These are phyloP conservation scores for Phortica magna DNA, from an alignment of 2,888 invertebrate species.

Conservation along the genomic window DNA sequence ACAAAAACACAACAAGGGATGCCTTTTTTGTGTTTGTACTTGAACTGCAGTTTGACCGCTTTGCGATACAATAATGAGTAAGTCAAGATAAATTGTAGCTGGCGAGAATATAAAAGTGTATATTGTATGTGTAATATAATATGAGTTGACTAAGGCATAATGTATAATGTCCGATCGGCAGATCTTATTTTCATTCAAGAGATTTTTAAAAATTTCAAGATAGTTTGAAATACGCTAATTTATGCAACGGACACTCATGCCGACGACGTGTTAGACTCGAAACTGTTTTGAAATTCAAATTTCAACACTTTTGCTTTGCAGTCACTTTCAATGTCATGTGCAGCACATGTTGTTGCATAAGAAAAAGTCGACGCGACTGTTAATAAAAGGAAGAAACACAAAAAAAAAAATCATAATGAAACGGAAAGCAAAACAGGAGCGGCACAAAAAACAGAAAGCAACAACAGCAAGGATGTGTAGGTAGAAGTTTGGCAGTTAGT, in stretches of 20 bases:
- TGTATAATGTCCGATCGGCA: too few relatives aligned
- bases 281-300: background rate
- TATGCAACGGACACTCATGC: too few relatives aligned
- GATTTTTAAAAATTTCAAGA: too few relatives aligned
- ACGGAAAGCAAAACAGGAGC: constrained; percentile 6
- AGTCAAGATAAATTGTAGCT: background rate
- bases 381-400: constrained; percentile 14
- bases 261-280: background rate
- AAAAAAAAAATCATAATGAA: constrained; percentile 54
- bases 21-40: background rate
- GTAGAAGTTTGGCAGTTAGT: constrained; percentile 4
- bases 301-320: background rate
- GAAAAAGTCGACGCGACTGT: constrained; percentile 1
- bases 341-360: constrained; percentile 56
- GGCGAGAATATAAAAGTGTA: background rate
- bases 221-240: too few relatives aligned
- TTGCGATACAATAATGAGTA: background rate
- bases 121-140: too few relatives aligned
- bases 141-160: too few relatives aligned
- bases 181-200: too few relatives aligned
- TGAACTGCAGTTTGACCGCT: background rate
- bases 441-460: background rate
- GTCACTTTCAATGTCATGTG: constrained; percentile 66
- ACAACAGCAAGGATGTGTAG: constrained; percentile 2
- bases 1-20: background rate